phyloP scores from a whole-genome alignment of 2,888 invertebrate species.

The Ophion costatus region DNA sequence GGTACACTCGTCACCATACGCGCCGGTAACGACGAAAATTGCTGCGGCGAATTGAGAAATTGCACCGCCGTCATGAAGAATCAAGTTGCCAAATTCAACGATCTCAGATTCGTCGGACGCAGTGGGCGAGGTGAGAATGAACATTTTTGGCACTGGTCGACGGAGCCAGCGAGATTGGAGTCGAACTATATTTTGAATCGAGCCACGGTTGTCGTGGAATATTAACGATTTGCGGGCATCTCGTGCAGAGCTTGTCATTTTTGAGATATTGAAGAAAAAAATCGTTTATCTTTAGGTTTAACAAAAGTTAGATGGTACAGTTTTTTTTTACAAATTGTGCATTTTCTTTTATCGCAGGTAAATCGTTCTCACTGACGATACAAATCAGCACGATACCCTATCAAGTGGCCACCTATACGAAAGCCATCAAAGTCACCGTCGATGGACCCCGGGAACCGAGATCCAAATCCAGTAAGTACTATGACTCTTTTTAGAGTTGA shows the following conservation, averaged over 20 bases:
- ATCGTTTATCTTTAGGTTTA: not conserved
- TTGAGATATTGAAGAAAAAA: too few relatives aligned
- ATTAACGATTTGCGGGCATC: too few relatives aligned
- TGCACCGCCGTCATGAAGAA: constrained; percentile 98
- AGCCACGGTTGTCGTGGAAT: too few relatives aligned
- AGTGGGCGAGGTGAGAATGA: constrained; percentile 88
- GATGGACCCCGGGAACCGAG: constrained; percentile 99
- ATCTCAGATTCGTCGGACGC: constrained; percentile 98
- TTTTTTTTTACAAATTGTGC: not conserved
- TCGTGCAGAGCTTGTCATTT: too few relatives aligned
- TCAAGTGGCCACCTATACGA: constrained; percentile 96
- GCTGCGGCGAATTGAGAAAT: constrained; percentile 97
- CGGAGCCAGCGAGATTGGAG: too few relatives aligned
- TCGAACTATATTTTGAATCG: too few relatives aligned
- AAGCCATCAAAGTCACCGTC: constrained; percentile 99
- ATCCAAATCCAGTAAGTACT: constrained; percentile 96
- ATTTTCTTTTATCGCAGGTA: constrained; percentile 85
- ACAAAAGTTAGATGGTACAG: not conserved
- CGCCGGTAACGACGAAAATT: constrained; percentile 99
- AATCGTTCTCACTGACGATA: constrained; percentile 97
- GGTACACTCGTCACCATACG: constrained; percentile 97
- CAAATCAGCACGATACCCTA: constrained; percentile 92
- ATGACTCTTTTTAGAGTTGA: constrained; percentile 1
- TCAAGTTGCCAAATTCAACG: constrained; percentile 99
- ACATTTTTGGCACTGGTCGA: not conserved